Base-by-base conservation (phyloP, 2,797 vertebrate genomes). In the Xenopus petersii region DNA sequence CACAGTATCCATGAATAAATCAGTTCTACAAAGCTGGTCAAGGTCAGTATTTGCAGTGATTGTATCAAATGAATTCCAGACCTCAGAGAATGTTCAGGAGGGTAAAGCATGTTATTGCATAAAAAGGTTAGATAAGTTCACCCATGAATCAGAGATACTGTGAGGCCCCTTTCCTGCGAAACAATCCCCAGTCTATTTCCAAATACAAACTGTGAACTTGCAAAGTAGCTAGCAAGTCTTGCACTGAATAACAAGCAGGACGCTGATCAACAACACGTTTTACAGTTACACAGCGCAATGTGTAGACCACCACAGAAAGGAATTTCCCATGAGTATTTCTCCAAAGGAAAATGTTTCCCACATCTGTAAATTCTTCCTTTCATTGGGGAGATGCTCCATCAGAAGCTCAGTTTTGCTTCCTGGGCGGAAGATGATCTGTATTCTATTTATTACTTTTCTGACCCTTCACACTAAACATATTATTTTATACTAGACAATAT, bases 21-120 rank as follows among this genome's bases (percentile, higher is more conserved):
- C 47, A 49, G 47, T 51, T 51, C 15, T 12, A 51, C 15, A 12
- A 51, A 51, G 12, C 49, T 67, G 61, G 26, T 55, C 46, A 76
- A 66, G 48, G 68, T 66, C 26, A 76, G 54, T 17, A 5, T 56
- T 46, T 71, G 63, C 42, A 65, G 62, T 24, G 16, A 47, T 59
- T 42, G 12, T 62, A 62, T 47, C 64, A 75, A 69, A 69, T 69
- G 16, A 21, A 66, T 71, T 76, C 63, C 75, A 76, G 69, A 61
- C 55, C 13, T 46, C 49, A 26, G 24, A 55, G 46, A 24, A 66
- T 61, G 69, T 61, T 70, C 46, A 61, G 42, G 56, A 71, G 62
- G 26, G 12, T 30, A 60, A 55, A 67, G 46, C 12, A 47, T 59
- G 21, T 11, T 64, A 33, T 13, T 65, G 55, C n/a, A 59, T 30